A percentile compares a stretch with the other conserved stretches of the same genome.
Conservation (phyloP, 2,797 vertebrate genomes). For the Lophotriccus pileatus region DNA sequence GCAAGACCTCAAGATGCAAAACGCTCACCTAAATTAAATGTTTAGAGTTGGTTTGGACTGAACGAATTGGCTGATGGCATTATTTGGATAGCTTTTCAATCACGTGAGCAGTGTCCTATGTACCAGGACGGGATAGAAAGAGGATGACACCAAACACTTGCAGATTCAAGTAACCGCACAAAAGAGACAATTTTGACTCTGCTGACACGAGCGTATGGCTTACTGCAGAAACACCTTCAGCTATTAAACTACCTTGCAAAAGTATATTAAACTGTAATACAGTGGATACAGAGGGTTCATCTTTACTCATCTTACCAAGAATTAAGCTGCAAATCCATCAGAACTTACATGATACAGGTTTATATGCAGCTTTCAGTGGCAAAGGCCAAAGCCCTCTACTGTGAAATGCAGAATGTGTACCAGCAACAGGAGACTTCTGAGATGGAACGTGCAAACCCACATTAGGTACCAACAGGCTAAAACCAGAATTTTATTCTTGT, state of each 20-base stretch:
- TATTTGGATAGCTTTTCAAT: background rate
- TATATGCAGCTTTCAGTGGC: background rate
- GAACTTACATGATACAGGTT: background rate
- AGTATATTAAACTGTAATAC: background rate
- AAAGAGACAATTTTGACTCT: background rate
- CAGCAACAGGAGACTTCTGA: background rate
- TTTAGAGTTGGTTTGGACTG: background rate
- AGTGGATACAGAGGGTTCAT: background rate
- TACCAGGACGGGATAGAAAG: background rate
- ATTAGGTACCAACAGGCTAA: background rate
- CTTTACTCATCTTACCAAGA: background rate
- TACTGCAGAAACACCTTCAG: background rate
- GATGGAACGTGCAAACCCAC: background rate
- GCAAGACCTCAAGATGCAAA: conserved; percentile 9
- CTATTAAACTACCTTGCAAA: background rate
- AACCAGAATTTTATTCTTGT: background rate
- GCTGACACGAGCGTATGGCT: background rate
- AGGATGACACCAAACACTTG: background rate
- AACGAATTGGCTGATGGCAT: background rate
- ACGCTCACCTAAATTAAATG: background rate
- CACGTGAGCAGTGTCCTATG: background rate
- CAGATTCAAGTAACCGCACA: background rate
- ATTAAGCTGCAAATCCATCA: background rate
- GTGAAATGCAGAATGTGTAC: background rate
- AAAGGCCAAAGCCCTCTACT: background rate